A percentile compares a stretch with the other conserved stretches of the same genome.
These are phyloP conservation scores for Eidolon helvum DNA, from an alignment of 2,113 vertebrate genomes.

Conservation along the genomic window DNA sequence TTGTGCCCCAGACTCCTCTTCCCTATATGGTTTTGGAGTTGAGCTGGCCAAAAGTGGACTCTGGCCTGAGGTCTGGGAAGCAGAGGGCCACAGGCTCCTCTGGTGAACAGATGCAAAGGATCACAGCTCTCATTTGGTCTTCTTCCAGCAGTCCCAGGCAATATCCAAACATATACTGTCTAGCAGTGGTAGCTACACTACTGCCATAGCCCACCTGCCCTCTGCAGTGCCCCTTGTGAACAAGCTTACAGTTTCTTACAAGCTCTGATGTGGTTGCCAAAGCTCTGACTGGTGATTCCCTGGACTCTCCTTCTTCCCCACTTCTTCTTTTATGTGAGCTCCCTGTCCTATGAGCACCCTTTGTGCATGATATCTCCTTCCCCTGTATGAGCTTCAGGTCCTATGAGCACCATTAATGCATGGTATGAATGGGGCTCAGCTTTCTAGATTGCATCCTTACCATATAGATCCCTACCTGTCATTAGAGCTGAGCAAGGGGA, in stretches of 20 bases:
- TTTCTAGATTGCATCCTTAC: neutral
- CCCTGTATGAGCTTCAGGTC: neutral
- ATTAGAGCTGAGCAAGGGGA: neutral
- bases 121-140: neutral
- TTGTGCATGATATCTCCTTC: neutral
- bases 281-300: neutral
- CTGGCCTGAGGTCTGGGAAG: neutral
- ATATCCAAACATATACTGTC: no score
- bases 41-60: neutral
- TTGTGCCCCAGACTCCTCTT: neutral
- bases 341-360: neutral
- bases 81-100: no score
- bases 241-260: neutral
- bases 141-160: neutral
- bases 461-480: no score
- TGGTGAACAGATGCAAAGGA: fast-evolving
- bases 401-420: neutral
- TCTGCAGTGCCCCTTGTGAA: fast-evolving
- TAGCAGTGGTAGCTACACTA: fast-evolving
- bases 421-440: neutral
- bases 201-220: no score
- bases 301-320: neutral
- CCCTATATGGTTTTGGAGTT: fast-evolving
- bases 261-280: no score
- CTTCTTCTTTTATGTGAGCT: neutral